Evolutionary conservation across 2,888 invertebrate species (phyloP).

Genomic region (Drosophila formosana): DNA sequence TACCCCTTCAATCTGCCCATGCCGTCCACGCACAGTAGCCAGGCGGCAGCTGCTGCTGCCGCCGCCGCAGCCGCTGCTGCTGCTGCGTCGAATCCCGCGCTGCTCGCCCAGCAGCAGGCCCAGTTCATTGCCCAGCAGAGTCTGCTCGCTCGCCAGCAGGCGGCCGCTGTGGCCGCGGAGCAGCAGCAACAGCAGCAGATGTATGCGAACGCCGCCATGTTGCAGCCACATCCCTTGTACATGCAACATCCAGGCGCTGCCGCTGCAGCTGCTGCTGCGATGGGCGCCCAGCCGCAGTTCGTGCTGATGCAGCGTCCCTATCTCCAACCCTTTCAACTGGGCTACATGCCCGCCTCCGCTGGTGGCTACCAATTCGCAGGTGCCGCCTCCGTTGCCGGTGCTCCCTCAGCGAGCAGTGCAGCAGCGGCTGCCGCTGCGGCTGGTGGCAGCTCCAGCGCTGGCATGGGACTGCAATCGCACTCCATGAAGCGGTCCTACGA

Average conservation of each 20-base stretch:
- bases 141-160: slow-evolving; percentile 89
- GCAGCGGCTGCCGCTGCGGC: slow-evolving; percentile 33
- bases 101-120: slow-evolving; percentile 87
- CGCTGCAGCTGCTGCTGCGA: slow-evolving; percentile 61
- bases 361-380: slow-evolving; percentile 66
- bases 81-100: slow-evolving; percentile 81
- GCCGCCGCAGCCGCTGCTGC: slow-evolving; percentile 46
- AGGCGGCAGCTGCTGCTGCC: slow-evolving; percentile 29
- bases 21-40: slow-evolving; percentile 76
- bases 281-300: slow-evolving; percentile 83
- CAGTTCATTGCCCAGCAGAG: slow-evolving; percentile 90
- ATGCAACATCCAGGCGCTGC: slow-evolving; percentile 70
- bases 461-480: slow-evolving; percentile 54
- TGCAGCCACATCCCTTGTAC: slow-evolving; percentile 73
- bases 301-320: slow-evolving; percentile 84
- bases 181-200: slow-evolving; percentile 79
- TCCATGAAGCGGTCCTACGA: slow-evolving; percentile 90
- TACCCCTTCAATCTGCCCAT: slow-evolving; percentile 83
- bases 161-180: slow-evolving; percentile 86
- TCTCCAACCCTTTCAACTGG: slow-evolving; percentile 83
- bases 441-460: slow-evolving; percentile 54
- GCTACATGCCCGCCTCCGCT: slow-evolving; percentile 71
- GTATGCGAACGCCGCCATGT: slow-evolving; percentile 76
- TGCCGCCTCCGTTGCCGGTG: slow-evolving; percentile 34
- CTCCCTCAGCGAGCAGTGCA: slow-evolving; percentile 49